Evolutionary conservation across 2,113 vertebrate genomes (phyloP), one percentile per base, ranked within the genome.

Genomic region (Anguilla rostrata): DNA sequence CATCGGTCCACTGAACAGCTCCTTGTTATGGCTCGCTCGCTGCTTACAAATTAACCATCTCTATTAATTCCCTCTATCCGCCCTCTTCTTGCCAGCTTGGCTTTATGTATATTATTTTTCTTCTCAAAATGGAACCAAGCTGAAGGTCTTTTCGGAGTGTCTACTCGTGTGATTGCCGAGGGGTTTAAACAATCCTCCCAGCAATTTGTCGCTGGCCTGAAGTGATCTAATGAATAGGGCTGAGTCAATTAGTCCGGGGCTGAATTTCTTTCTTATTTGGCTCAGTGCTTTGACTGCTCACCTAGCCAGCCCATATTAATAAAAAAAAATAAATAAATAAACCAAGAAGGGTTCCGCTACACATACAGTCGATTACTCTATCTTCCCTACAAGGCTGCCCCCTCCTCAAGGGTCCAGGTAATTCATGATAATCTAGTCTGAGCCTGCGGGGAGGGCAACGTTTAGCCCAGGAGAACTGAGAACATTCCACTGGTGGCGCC

Each of bases 371-470:
- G 15, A 80, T 85, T 80, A 78, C 84, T 46, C 26, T 86, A 39
- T 26, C 79, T 40, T 22, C 60, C 87, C 85, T 46, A 83, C 88
- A 88, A 86, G 82, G 40, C 57, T 86, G 53, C 87, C 29, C 56
- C 84, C 86, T 85, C 57, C 81, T 84, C 87, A 82, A 78, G 87
- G 83, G 66, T 87, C 87, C 82, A 56, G 82, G 85, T 88, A 89
- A 88, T 92, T 85, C 87, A 85, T 88, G 84, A 88, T 86, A 90
- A 89, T 91, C 53, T 78, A 88, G 78, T 82, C 86, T 40, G 75
- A 86, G 89, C 71, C 56, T 84, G 85, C 60, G 86, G 78, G 78
- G 49, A 82, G 71, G 26, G 41, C 15, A 39, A 84, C 22, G 20
- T 22, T 34, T 34, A 26, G 15, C 40, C 57, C 85, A 39, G 22